Evolutionary conservation across 2,797 vertebrate genomes (phyloP), one percentile per base, ranked within the genome.

Genomic region (Geranospiza caerulescens): DNA sequence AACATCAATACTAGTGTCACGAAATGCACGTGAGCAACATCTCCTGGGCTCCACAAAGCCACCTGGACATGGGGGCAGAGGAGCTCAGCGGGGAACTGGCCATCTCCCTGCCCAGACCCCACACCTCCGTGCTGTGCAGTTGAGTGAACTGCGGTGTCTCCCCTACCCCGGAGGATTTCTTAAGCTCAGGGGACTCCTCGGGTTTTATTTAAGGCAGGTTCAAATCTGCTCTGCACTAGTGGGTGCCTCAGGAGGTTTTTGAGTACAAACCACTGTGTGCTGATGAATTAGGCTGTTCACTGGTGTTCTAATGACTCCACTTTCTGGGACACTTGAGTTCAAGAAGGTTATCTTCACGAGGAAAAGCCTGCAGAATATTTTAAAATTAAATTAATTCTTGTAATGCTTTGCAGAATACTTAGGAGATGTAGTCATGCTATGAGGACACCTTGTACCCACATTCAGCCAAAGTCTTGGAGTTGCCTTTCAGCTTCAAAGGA

Each of bases 271-370:
- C 6, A 38, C 13, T 4, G 7, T 25, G 26, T 52, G 15, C 2
- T 55, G 40, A 67, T 60, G 14, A 81, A 72, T 68, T 82, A 59
- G 9, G 22, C 53, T 45, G 27, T 50, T 87, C n/a, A 17, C 21
- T 23, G 27, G 5, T 45, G 27, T 55, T 79, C 74, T 66, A 86
- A 76, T 20, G 5, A 42, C 8, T 88, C 38, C 73, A 44, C 55
- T 71, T 90, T 58, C 47, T 66, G 33, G 23, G 60, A 74, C 38
- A 8, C n/a, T 75, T 50, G 21, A 66, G 47, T 56, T 80, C 74
- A 82, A 85, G 74, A 66, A 55, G 60, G 59, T 82, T 95, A 79
- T 73, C 71, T 80, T 89, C 71, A 67, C 31, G 60, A 89, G 36
- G 11, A 59, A 84, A 87, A 67, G 47, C 4, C 59, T 82, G n/a